Base-by-base conservation (phyloP, 2,888 invertebrate species). In the Euphydryas editha region DNA sequence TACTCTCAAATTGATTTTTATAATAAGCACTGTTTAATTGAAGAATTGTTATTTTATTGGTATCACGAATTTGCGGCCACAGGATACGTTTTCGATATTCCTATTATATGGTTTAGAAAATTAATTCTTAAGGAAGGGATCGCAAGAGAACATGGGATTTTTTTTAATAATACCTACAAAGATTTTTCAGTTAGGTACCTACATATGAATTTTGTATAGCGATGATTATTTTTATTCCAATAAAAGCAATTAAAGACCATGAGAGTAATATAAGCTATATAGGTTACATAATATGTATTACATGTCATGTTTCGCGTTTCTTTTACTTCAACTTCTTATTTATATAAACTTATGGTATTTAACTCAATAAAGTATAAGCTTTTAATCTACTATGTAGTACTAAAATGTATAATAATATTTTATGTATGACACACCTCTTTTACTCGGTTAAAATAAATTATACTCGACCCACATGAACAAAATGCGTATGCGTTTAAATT, bases 11-110 rank as follows among this genome's bases (percentile, higher is more conserved):
- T 44, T 44, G 42, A n/a, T 44, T 44, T 44, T 15, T 1, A 44
- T 72, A 72, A 74, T 72, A 68, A 73, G 66, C 47, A 55, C 64
- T 51, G 62, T 69, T 69, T 64, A 69, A 73, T 70, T 70, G 68
- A 68, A 73, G 69, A 59, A 67, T 67, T 66, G 62, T 67, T 67
- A 72, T 73, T n/a, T 72, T 65, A 68, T 73, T 55, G 62, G 58
- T 21, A 65, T 46, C 60, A 68, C 15, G 6, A 51, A 57, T 59
- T 67, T 56, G 15, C 58, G 42, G 57, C 58, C 42, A 46, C 30
- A 55, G 37, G 42, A 67, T 46, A n/a, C n/a, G n/a, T 20, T 37
- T 62, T 56, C 56, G 24, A 36, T 58, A 37, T 64, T 54, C 63
- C 42, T 17, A 37, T 64, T 67, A 67, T 51, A 62, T 47, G 18